Base-by-base conservation (phyloP, 2,113 vertebrate species). In the Phyllostomus discolor region DNA sequence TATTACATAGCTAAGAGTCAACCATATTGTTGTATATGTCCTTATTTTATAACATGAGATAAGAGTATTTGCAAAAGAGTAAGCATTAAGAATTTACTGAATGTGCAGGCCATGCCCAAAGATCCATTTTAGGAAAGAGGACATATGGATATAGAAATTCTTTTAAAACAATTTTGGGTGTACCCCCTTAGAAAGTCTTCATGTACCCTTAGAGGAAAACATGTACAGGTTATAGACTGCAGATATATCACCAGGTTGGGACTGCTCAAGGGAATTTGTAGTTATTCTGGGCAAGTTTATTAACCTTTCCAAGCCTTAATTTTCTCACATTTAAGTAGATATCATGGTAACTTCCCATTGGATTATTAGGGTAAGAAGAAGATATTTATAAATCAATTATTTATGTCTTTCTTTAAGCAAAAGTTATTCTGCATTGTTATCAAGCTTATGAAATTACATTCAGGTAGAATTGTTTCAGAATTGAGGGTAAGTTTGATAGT, bases 251-350 rank as follows among this genome's bases (percentile, higher is more conserved):
- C 41, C 38, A 96, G 88, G 64, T 88, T 95, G 85, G 85, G 66
- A 73, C 95, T 96, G 57, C 69, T 91, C 86, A 88, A 96, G 84
- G 83, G 59, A 93, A 89, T 95, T 84, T 93, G 12, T 92, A 93
- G 91, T 92, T 97, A 94, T 93, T 97, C 96, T 97, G 95, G 94
- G 96, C 97, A 97, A 96, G 95, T 96, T 97, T 94, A 91, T 97
- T 97, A 97, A 97, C 96, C 94, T 97, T 96, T 97, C 86, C 78
- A 94, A 94, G 97, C 95, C 89, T 97, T 81, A 84, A 52, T 97
- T 96, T 97, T 95, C 91, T 98, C 52, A 95, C 85, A 81, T 96
- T 88, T 95, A 95, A 95, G 92, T 48, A 95, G 83, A 91, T 84
- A 59, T 33, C 69, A 81, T 79, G 95, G 89, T 95, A 95, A 93